Evolutionary conservation across 2,113 vertebrate species (phyloP).

Genomic region (Heloderma charlesbogerti): DNA sequence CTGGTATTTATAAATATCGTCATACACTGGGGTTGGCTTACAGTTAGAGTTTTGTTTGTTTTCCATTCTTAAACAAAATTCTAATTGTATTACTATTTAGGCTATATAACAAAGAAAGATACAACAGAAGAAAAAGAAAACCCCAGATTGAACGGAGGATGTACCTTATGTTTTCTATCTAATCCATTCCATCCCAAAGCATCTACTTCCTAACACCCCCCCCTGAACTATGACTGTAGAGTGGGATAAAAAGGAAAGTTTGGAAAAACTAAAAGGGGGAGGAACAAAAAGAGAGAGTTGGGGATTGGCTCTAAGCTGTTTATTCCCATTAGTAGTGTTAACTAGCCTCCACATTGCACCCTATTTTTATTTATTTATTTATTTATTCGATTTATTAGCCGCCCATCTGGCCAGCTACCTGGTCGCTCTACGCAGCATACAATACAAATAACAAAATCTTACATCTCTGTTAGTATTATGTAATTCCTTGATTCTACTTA

Average conservation of each 20-base stretch:
- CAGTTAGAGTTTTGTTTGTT: neutral
- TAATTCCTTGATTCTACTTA: conserved; percentile 18
- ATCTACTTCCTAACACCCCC: neutral
- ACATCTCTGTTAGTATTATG: conserved; percentile 17
- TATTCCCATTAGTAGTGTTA: neutral
- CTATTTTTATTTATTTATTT: too few relatives aligned
- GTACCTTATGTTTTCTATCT: neutral
- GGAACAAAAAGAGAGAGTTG: neutral
- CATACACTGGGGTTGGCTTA: neutral
- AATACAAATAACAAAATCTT: too few relatives aligned
- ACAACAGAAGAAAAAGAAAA: neutral
- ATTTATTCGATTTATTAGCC: too few relatives aligned
- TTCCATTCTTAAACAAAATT: neutral
- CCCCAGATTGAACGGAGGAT: too few relatives aligned
- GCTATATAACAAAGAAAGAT: neutral
- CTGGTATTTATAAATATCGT: neutral
- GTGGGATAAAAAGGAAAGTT: neutral
- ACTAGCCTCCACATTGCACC: neutral
- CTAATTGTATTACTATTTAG: neutral
- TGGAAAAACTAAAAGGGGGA: neutral
- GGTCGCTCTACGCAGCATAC: too few relatives aligned
- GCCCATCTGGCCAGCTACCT: too few relatives aligned
- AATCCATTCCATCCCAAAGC: neutral
- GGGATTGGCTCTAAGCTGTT: neutral
- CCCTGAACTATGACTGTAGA: neutral